Base-by-base conservation (phyloP, 2,888 invertebrate genomes). In the Polydrusus pterygomalis region DNA sequence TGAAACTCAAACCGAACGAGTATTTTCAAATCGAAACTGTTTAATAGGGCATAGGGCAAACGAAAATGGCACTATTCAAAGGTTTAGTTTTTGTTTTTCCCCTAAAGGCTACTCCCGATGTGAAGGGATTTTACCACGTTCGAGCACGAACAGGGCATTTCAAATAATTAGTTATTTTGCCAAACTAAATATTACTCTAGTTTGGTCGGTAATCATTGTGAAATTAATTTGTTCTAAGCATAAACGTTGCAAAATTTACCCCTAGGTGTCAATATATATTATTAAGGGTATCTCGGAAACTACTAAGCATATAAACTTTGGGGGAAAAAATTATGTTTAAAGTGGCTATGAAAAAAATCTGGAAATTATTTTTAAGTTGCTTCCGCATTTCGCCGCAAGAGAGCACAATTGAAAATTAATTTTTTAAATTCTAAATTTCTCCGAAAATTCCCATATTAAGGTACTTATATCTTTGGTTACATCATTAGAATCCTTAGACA, bases 191-290 rank as follows among this genome's bases (percentile, higher is more conserved):
- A 40, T n/a, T n/a, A n/a, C n/a, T n/a, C n/a, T n/a, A n/a, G n/a
- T n/a, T n/a, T n/a, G n/a, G n/a, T n/a, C n/a, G n/a, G 77, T 74
- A 75, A 77, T 78, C 74, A 77, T 69, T 77, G 75, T 71, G 64
- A 75, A 78, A 75, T 75, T 40, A 56, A 56, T 58, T 47, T 54
- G 25, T 40, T n/a, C 13, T 11, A 54, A 0, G 20, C 18, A 18
- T 51, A 51, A 51, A 18, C 51, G 47, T 3, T 18, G 13, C 13
- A 51, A 13, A 47, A 47, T 17, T 47, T 15, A 3, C 15, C 3
- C n/a, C n/a, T 25, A 25, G 25, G 25, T 25, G 2, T 25, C 25
- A 25, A 34, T 34, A n/a, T n/a, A n/a, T n/a, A n/a, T n/a, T n/a
- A n/a, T n/a, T n/a, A n/a, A n/a, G n/a, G n/a, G n/a, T n/a, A n/a